Base-by-base conservation (phyloP, 2,888 invertebrate species). In the Urechis unicinctus region DNA sequence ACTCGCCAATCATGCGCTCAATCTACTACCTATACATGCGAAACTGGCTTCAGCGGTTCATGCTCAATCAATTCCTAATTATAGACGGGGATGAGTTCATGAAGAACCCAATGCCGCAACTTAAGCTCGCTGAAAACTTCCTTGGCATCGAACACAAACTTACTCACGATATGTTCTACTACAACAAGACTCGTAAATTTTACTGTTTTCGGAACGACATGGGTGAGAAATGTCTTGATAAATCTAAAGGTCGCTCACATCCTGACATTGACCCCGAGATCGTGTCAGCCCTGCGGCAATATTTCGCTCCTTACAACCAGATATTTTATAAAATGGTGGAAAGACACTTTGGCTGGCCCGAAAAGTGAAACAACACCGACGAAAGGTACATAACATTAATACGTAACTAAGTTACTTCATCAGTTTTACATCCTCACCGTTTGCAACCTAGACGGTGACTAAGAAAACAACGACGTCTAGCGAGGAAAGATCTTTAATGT, bases 101-200 rank as follows among this genome's bases (percentile, higher is more conserved):
- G 29, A 57, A 59, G 1, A 57, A 73, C 53, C 75, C 77, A 22
- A 60, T 71, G 4, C 58, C 61, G 13, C 74, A 74, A 55, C 64
- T 77, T n/a, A 48, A 55, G n/a, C 63, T 64, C 54, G 67, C 76
- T 4, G 74, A 77, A 57, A 56, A 60, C 13, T 76, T 76, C 59
- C 62, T 77, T 9, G 70, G 72, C 1, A 53, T 77, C 28, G 55
- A 64, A 21, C 70, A 68, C 54, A 50, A 56, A 48, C 62, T 76
- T 21, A 68, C 67, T 17, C 60, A 66, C 42, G 88, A 89, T 77
- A 91, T 93, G 79, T 91, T 97, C 79, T 92, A 94, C 80, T 97
- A 92, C 81, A 96, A 97, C 81, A 88, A 88, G 80, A 92, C 91
- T 22, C 92, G 95, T 79, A 93, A 96, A 59, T 93, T 97, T 81